These are phyloP conservation scores for Myiozetetes cayanensis DNA, from an alignment of 2,113 vertebrate species.

Conservation along the genomic window DNA sequence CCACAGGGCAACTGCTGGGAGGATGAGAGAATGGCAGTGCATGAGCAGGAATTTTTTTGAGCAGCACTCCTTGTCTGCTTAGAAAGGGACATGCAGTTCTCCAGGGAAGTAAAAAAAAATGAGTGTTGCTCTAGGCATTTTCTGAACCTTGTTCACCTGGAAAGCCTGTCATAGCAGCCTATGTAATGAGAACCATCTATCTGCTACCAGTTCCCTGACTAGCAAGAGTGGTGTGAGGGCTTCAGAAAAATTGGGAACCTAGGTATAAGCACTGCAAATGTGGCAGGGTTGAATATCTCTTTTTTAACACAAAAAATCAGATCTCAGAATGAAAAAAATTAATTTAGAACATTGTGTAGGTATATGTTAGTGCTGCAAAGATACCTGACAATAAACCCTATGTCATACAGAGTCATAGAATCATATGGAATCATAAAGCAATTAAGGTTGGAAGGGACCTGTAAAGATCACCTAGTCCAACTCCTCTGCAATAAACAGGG, in stretches of 20 bases:
- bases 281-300: neutral
- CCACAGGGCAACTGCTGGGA: fast-evolving
- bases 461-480: neutral
- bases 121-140: neutral
- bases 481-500: neutral
- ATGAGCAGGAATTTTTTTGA: neutral
- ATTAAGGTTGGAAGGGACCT: neutral
- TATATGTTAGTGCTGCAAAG: neutral
- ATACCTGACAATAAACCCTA: neutral
- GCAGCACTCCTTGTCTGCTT: neutral
- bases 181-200: fast-evolving
- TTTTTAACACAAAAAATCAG: neutral
- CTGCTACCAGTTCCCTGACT: neutral
- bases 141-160: neutral
- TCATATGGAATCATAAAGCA: neutral
- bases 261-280: neutral
- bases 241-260: neutral
- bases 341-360: neutral
- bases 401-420: neutral
- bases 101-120: neutral
- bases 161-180: neutral
- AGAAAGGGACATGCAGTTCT: neutral
- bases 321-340: neutral
- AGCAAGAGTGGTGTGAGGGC: neutral
- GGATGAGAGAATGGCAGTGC: neutral